phyloP scores from a whole-genome alignment of 1,140 invertebrate species.

The Formica exsecta region DNA sequence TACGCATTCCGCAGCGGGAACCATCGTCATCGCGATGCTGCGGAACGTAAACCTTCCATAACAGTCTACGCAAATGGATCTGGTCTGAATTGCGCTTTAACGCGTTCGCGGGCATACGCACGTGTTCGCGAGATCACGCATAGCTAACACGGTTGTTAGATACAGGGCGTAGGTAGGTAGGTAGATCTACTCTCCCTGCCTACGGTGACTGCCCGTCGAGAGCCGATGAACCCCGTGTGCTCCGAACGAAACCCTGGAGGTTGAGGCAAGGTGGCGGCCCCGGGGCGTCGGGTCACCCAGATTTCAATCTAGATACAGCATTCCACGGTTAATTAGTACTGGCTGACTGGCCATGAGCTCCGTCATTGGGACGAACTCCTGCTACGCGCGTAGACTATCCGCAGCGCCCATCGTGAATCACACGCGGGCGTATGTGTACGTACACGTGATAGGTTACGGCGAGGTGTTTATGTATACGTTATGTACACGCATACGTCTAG shows the following conservation, averaged over 20 bases:
- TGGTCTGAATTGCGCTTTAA: constrained; percentile 31
- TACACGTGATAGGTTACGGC: background rate
- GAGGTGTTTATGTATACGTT: background rate
- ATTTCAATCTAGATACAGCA: constrained; percentile 87
- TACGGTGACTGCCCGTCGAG: constrained; percentile 61
- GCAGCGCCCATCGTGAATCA: constrained; percentile 62
- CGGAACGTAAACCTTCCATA: background rate
- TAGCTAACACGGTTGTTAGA: background rate
- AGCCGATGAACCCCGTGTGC: constrained; percentile 63
- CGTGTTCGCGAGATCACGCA: background rate
- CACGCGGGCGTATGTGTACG: background rate
- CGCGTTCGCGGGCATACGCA: constrained; percentile 3
- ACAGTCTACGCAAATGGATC: constrained; percentile 37
- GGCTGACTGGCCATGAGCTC: constrained; percentile 83
- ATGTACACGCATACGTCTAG: constrained; percentile 30
- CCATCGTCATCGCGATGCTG: background rate
- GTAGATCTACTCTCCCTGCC: background rate
- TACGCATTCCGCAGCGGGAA: constrained; percentile 20
- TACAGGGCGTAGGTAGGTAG: background rate
- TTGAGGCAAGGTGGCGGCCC: constrained; percentile 84
- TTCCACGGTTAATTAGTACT: constrained; percentile 86
- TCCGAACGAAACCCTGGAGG: constrained; percentile 74
- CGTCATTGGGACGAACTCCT: constrained; percentile 79
- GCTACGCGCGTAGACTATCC: constrained; percentile 69
- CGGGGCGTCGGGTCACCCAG: constrained; percentile 85